Base-by-base conservation (phyloP, 2,797 vertebrate species). In the Selene dorsalis region DNA sequence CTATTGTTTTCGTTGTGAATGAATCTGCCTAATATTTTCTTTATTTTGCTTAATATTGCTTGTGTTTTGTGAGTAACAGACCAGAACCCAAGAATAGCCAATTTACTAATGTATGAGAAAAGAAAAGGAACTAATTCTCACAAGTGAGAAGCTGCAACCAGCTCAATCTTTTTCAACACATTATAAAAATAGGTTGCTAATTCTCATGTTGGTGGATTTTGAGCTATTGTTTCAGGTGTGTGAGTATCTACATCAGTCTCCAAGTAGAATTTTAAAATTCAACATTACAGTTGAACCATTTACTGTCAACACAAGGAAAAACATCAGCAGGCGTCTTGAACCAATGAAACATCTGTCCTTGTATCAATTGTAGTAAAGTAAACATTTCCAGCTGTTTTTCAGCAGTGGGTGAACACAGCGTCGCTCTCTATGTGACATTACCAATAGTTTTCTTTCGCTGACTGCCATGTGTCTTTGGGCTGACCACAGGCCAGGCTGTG, bases 401-500 rank as follows among this genome's bases (percentile, higher is more conserved):
- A 69, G 43, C 66, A 69, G 68, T 53, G 43, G 26, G 12, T 35
- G 66, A 71, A 65, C 39, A 59, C 71, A 43, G 38, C 12, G 75
- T 80, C 62, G 67, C 67, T 43, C 39, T 73, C 52, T 26, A 16
- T 82, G 77, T 71, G 79, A 60, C 71, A 75, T 77, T 75, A 69
- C 74, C 75, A 76, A 78, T 45, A 70, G 76, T 86, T 86, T 86
- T 87, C 84, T 63, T 79, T 75, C 38, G 48, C 69, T 35, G 30
- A 39, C 67, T 62, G 76, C 82, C 88, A 77, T 82, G 75, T 76
- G 84, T 84, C 83, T 88, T 58, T 82, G 1, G 48, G 70, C 80
- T 68, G 84, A 91, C 87, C 89, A 75, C 87, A 88, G 83, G 84
- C 80, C 71, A 63, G 75, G 72, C 84, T 56, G 82, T 90, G 91